Evolutionary conservation across 2,888 invertebrate species (phyloP), one percentile per base, ranked within the genome.

Genomic region (Drosophila merina): DNA sequence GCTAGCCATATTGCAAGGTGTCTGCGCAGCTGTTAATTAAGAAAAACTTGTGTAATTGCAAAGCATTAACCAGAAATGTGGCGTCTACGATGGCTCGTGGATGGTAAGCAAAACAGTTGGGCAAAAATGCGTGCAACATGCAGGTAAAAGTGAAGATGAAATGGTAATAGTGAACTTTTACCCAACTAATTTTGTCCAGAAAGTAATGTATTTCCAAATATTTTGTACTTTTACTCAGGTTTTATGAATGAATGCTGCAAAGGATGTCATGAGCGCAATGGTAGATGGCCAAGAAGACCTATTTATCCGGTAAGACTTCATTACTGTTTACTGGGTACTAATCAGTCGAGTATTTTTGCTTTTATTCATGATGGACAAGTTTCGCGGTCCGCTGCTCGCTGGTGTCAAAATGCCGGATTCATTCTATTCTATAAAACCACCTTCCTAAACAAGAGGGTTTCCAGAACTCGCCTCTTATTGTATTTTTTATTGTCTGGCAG

Each of bases 321-420:
- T 4, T 6, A 28, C 4, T 31, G 3, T 28, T 33, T 31, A 56
- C 10, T 36, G 59, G 59, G 60, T 70, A 51, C 36, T 8, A 20
- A 8, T 1, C 0, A 5, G 9, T 54, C 49, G 59, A 20, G 4
- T 25, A 10, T 4, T 12, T n/a, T 1, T 7, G 0, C 7, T 25
- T 25, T 44, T 30, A 1, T 7, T 8, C 7, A 33, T 9, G 20
- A 8, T 14, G 45, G 25, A 50, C 72, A 62, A 48, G 55, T 51
- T 63, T 51, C 42, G 50, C 70, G 70, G 55, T 70, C 50, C 36
- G 63, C 55, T 70, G 70, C 55, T 31, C 55, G 56, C 70, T 36
- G 51, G 72, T 70, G 70, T 70, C 70, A 72, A 62, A 70, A 72
- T 70, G 62, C 50, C 67, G 70, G 40, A 33, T 33, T n/a, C 49